phyloP scores from a whole-genome alignment of 2,797 vertebrate species.

The Ibycter americanus region DNA sequence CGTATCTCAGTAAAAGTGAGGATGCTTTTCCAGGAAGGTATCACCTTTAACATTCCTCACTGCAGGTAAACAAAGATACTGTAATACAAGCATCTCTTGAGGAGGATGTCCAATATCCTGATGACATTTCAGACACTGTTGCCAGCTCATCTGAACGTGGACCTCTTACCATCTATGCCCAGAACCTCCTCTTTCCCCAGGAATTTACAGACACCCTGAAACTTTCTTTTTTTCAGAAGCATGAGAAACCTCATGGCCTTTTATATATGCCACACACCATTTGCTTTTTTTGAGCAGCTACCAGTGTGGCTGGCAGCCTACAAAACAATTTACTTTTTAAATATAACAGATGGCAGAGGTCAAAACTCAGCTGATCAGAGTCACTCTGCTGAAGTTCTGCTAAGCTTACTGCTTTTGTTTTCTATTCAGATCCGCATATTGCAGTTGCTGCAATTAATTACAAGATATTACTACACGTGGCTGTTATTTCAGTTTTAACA shows the following conservation, averaged over 20 bases:
- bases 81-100: background rate
- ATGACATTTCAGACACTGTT: background rate
- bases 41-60: background rate
- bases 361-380: background rate
- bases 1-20: background rate
- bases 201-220: background rate
- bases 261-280: background rate
- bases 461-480: background rate
- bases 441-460: background rate
- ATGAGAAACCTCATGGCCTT: background rate
- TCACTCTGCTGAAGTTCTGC: background rate
- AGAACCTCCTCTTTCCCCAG: background rate
- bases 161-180: background rate
- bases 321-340: slow-evolving; percentile 4
- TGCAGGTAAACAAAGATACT: background rate
- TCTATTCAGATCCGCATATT: background rate
- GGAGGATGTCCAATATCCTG: background rate
- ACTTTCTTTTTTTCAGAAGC: background rate
- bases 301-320: background rate
- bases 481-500: background rate
- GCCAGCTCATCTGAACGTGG: background rate
- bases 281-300: background rate
- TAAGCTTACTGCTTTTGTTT: background rate
- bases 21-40: background rate
- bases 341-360: background rate